Base-by-base conservation (phyloP, 2,797 vertebrate genomes). In the Spinus olivaceus region DNA sequence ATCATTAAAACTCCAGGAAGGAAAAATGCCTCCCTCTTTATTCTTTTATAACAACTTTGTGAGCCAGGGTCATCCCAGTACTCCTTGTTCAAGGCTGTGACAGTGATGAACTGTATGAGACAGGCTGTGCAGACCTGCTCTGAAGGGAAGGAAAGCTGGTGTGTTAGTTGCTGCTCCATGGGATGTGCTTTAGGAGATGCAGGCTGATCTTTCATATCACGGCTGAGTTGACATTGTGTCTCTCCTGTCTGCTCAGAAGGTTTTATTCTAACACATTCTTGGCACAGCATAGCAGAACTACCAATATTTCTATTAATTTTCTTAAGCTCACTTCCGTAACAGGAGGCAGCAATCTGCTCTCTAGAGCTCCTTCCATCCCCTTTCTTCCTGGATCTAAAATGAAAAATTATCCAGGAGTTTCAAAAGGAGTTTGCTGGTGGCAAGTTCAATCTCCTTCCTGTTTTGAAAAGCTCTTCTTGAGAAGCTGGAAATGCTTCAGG, bases 231-330 rank as follows among this genome's bases (percentile, higher is more conserved):
- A 90, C 70, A 46, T 92, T 91, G 12, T 80, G 28, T 91, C 71
- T 86, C 41, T 91, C 49, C 85, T 59, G 35, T 94, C 76, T 90
- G 77, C 87, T 92, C 72, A 63, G 81, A 59, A 88, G 44, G 72
- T 72, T 95, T 94, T 70, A 72, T 92, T 87, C 90, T 74, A 90
- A 93, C 71, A 84, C 53, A 90, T 91, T 87, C 88, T 81, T 94
- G 90, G 92, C 91, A 88, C 37, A 69, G 92, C 69, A 74, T n/a
- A 86, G 90, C 93, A 95, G 82, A 97, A 53, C 54, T 74, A 86
- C 94, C 81, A 92, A 90, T 94, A 97, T 94, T 94, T 96, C 90
- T 94, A 81, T 92, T 92, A 70, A 92, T 94, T 94, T 92, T 96
- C 95, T 93, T 95, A 97, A 95, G 89, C 78, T 94, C 95, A 74